Conservation (phyloP, 2,888 invertebrate genomes). For the Eueremaeus valkanovi region DNA sequence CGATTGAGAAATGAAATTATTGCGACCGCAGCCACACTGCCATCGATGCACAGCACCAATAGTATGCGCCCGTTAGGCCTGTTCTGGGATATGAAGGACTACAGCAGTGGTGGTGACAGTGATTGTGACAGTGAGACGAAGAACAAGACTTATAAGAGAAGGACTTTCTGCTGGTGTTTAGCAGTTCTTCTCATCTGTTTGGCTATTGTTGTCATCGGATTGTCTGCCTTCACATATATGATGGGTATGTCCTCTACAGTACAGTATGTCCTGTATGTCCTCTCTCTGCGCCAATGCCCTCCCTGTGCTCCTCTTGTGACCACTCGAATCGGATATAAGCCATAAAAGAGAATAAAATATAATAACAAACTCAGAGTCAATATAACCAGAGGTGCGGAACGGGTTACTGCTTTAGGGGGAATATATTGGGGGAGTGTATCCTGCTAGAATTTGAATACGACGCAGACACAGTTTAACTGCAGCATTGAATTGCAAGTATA, state of each 20-base stretch:
- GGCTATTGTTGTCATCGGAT: background rate
- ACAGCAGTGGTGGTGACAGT: background rate
- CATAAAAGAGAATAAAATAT: too few relatives aligned
- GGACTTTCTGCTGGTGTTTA: background rate
- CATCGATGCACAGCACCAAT: background rate
- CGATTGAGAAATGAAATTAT: conserved; percentile 3
- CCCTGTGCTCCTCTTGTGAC: too few relatives aligned
- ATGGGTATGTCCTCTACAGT: background rate
- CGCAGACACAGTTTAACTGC: too few relatives aligned
- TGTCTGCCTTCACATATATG: background rate
- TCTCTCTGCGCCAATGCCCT: too few relatives aligned
- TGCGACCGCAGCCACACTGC: background rate
- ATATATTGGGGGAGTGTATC: too few relatives aligned
- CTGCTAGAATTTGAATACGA: too few relatives aligned
- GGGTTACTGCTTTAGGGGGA: too few relatives aligned
- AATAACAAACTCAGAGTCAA: too few relatives aligned
- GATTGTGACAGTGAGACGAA: background rate
- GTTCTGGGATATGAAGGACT: background rate
- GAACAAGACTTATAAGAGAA: background rate
- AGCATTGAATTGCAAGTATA: too few relatives aligned
- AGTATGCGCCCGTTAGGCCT: background rate
- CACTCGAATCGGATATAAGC: too few relatives aligned
- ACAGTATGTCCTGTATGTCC: too few relatives aligned
- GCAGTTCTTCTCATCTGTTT: background rate
- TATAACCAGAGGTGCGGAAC: too few relatives aligned